Base-by-base conservation (phyloP, 2,797 vertebrate genomes). In the Rhyacichthys aspro region DNA sequence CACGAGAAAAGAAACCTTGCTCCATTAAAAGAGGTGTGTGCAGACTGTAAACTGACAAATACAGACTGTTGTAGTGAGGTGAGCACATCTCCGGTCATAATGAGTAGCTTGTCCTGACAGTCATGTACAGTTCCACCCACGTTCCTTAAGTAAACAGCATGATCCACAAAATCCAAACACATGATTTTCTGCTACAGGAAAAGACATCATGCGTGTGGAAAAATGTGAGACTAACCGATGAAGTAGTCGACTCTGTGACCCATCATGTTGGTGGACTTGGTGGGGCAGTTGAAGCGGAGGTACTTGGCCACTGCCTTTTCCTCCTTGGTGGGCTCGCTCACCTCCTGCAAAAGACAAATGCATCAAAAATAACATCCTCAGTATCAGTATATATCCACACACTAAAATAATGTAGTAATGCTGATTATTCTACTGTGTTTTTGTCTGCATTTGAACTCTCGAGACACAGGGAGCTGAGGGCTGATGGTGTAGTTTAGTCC, bases 221-320 rank as follows among this genome's bases (percentile, higher is more conserved):
- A 9, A 46, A 1, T 11, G 32, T 11, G 7, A 38, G 49, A 1
- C 94, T 86, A 79, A 99, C 98, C 98, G 38, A 95, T 93, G 73
- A 99, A 99, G 89, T 99, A 98, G 91, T 99, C 97, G 47, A 99
- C 96, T 42, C 96, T 75, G 79, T 98, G 98, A 39, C 96, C 96
- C 95, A 99, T 95, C 97, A 98, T 98, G 89, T 96, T 98, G 54
- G 98, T 98, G 72, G 98, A 99, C 86, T 99, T 99, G 74, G 95
- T 96, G 42, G 96, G 95, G 81, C 97, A 98, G 90, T 98, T 99
- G 86, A 99, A 99, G 39, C 98, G 93, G 72, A 99, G 90, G 85
- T 98, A 98, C 85, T 99, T 99, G 66, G 97, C 98, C 74, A 99
- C 95, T 0, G 94, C 95, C 90, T 98, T 99, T 85, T 99, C 98